phyloP scores from a whole-genome alignment of 2,797 vertebrate genomes.

The Schizopygopsis malacanthus region DNA sequence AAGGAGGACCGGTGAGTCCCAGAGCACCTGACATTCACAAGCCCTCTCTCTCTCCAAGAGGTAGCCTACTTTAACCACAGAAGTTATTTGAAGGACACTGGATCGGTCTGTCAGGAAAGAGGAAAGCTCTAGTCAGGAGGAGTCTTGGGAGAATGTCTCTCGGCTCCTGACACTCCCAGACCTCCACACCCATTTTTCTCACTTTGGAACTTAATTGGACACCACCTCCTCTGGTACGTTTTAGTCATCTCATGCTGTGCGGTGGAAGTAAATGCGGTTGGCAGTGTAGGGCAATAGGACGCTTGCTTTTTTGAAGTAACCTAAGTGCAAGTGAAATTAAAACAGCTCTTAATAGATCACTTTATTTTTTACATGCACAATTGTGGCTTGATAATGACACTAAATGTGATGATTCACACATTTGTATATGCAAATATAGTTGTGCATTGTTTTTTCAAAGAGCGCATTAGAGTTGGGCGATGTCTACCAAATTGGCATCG shows the following conservation, averaged over 20 bases:
- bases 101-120: conserved; percentile 47
- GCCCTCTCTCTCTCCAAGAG: conserved; percentile 37
- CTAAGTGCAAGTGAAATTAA: conserved; percentile 17
- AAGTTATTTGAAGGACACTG: conserved; percentile 68
- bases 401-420: conserved; percentile 9
- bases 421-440: conserved; percentile 22
- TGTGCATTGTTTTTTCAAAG: not conserved
- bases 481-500: too few relatives aligned
- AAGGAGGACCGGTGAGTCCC: conserved; percentile 46
- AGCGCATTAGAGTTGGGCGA: not conserved
- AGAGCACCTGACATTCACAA: conserved; percentile 45
- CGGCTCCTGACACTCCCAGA: conserved; percentile 50
- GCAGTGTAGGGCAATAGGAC: conserved; percentile 53
- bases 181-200: conserved; percentile 58
- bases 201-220: conserved; percentile 57
- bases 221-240: conserved; percentile 52
- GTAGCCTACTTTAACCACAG: conserved; percentile 62
- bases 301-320: conserved; percentile 16
- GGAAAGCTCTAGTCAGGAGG: conserved; percentile 49
- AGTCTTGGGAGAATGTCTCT: conserved; percentile 61
- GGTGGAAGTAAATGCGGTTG: conserved; percentile 39
- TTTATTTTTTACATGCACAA: not conserved
- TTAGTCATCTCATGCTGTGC: conserved; percentile 31
- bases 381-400: not conserved
- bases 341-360: not conserved